These are phyloP conservation scores for Caenorhabditis afra DNA, from an alignment of 2,888 invertebrate genomes.

Conservation along the genomic window DNA sequence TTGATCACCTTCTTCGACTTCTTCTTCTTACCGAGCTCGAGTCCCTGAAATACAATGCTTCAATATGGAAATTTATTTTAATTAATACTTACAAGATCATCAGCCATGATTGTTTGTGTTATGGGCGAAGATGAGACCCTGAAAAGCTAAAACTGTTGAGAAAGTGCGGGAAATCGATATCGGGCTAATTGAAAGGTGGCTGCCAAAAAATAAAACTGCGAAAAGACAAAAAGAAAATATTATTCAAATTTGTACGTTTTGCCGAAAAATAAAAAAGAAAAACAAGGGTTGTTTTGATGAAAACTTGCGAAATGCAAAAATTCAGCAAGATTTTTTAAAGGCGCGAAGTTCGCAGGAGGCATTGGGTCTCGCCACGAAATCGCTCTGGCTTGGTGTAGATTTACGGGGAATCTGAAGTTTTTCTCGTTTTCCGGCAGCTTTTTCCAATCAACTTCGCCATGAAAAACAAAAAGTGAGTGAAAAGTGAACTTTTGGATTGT, in stretches of 20 bases:
- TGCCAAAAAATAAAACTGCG: neutral
- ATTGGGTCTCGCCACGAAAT: conserved; percentile 41
- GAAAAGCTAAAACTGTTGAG: conserved; percentile 3
- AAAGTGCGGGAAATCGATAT: neutral
- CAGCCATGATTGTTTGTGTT: conserved; percentile 58
- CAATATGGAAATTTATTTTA: neutral
- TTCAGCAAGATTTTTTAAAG: conserved; percentile 18
- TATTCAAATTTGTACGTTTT: too few relatives aligned
- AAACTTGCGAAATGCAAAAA: conserved; percentile 25
- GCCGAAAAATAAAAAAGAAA: too few relatives aligned
- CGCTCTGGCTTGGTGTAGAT: conserved; percentile 18
- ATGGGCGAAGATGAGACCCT: conserved; percentile 11
- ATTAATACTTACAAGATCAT: conserved; percentile 64
- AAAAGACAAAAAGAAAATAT: too few relatives aligned
- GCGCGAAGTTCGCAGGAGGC: conserved; percentile 9
- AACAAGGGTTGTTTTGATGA: neutral
- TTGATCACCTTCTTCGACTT: conserved; percentile 71
- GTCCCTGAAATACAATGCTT: conserved; percentile 32
- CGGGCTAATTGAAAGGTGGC: neutral
- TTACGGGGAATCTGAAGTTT: conserved; percentile 30
- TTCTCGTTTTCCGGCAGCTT: neutral
- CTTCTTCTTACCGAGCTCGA: conserved; percentile 75
- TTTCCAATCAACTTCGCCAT: neutral
- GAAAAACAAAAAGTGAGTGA: neutral
- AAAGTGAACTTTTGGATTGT: neutral